phyloP scores from a whole-genome alignment of 2,113 vertebrate species.

The Plecturocebus donacophilus region DNA sequence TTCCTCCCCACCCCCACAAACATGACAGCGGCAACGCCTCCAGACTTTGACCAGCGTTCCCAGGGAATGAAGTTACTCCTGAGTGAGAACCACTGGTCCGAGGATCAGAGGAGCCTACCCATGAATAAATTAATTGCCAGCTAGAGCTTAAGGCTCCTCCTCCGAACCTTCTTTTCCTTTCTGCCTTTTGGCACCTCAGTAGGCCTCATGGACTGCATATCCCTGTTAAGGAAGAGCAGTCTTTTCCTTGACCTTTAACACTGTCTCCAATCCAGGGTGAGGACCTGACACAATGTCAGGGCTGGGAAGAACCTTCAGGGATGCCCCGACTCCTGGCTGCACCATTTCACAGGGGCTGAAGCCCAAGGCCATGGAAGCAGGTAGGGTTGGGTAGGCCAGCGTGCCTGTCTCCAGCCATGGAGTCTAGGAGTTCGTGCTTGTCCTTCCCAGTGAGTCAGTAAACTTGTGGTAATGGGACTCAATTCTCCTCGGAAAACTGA shows the following conservation, averaged over 20 bases:
- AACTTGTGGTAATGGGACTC: background rate
- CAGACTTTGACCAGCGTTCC: background rate
- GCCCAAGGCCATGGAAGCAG: background rate
- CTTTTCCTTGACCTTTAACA: background rate
- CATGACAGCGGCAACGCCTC: background rate
- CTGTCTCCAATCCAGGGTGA: background rate
- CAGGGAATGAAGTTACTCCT: background rate
- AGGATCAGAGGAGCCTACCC: background rate
- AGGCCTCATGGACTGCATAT: background rate
- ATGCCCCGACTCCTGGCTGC: background rate
- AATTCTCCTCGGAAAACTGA: background rate
- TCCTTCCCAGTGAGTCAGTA: background rate
- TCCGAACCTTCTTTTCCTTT: background rate
- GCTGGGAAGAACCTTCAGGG: background rate
- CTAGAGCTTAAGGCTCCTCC: background rate
- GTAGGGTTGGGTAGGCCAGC: background rate
- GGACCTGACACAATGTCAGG: background rate
- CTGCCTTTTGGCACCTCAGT: background rate
- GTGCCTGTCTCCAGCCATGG: background rate
- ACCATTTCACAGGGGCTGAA: background rate
- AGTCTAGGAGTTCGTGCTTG: background rate
- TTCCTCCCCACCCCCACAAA: too few species aligned
- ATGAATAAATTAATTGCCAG: background rate
- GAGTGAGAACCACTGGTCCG: background rate
- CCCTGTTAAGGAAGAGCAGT: background rate